Conservation (phyloP, 2,888 invertebrate species). For the Morpho achilles region DNA sequence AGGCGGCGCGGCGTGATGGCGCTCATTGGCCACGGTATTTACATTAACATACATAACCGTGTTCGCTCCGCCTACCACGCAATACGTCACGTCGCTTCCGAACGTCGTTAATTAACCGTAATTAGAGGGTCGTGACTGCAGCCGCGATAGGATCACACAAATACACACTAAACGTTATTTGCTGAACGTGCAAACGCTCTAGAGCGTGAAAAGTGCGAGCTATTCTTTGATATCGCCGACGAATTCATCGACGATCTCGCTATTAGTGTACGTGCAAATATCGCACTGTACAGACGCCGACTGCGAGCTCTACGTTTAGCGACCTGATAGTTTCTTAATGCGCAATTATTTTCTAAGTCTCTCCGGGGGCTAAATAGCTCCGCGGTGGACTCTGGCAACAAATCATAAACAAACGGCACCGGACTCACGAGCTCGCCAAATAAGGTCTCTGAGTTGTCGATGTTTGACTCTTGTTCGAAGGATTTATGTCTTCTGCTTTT, state of each 20-base stretch:
- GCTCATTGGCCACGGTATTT: constrained; percentile 70
- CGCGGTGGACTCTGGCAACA: constrained; percentile 42
- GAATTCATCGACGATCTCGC: constrained; percentile 23
- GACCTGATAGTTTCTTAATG: constrained; percentile 28
- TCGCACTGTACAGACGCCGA: constrained; percentile 10
- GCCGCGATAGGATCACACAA: constrained; percentile 43
- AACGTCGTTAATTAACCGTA: constrained; percentile 68
- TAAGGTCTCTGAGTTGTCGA: constrained; percentile 57
- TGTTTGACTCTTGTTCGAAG: constrained; percentile 54
- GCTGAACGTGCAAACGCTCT: constrained; percentile 19
- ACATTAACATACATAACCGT: constrained; percentile 71
- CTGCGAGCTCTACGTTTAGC: constrained; percentile 15
- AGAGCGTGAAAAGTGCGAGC: constrained; percentile 9
- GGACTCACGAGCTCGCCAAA: constrained; percentile 67
- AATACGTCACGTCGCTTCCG: constrained; percentile 62
- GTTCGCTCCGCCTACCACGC: constrained; percentile 61
- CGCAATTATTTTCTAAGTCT: constrained; percentile 28
- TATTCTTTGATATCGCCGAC: constrained; percentile 26
- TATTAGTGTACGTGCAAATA: constrained; percentile 27
- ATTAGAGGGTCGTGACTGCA: constrained; percentile 66
- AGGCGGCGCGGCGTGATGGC: constrained; percentile 63
- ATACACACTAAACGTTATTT: constrained; percentile 25
- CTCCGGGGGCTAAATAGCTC: constrained; percentile 26
- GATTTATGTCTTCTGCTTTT: constrained; percentile 71
- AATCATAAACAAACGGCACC: constrained; percentile 65